A percentile compares a stretch with the other conserved stretches of the same genome.
These are phyloP conservation scores for Dasypolia templi DNA, from an alignment of 2,888 invertebrate genomes.

Conservation along the genomic window DNA sequence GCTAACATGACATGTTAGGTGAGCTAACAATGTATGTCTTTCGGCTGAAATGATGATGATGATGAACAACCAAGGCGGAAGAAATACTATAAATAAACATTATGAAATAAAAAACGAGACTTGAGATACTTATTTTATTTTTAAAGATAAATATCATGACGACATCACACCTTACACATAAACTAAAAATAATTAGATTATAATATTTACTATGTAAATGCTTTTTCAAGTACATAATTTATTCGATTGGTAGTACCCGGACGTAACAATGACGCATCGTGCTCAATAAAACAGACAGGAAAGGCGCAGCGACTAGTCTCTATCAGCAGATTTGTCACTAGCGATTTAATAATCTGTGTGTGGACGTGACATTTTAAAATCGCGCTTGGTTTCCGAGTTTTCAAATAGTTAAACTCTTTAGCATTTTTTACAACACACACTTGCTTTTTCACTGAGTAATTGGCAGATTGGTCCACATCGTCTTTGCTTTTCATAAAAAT, in stretches of 20 bases:
- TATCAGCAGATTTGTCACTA: too few species aligned
- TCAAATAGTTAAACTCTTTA: too few species aligned
- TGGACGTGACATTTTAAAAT: too few species aligned
- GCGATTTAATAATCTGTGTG: too few species aligned
- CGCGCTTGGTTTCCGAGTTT: too few species aligned
- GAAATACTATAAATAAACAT: background rate
- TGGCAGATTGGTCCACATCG: too few species aligned
- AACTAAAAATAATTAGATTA: background rate
- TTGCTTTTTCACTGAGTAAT: too few species aligned
- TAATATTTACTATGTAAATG: constrained; percentile 1
- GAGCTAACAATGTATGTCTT: background rate
- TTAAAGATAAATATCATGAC: background rate
- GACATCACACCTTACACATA: background rate
- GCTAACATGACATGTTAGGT: too few species aligned
- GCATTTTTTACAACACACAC: too few species aligned
- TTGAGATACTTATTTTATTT: background rate
- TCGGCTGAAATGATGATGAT: background rate
- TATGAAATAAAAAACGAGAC: background rate
- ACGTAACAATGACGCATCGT: background rate
- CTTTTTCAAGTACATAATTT: background rate
- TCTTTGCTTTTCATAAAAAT: too few species aligned
- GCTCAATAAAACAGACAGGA: background rate
- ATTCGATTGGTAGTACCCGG: background rate
- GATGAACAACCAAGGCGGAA: background rate
- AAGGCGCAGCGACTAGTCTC: too few species aligned